These are phyloP conservation scores for Eilema depressum DNA, from an alignment of 2,888 invertebrate genomes.

Conservation along the genomic window DNA sequence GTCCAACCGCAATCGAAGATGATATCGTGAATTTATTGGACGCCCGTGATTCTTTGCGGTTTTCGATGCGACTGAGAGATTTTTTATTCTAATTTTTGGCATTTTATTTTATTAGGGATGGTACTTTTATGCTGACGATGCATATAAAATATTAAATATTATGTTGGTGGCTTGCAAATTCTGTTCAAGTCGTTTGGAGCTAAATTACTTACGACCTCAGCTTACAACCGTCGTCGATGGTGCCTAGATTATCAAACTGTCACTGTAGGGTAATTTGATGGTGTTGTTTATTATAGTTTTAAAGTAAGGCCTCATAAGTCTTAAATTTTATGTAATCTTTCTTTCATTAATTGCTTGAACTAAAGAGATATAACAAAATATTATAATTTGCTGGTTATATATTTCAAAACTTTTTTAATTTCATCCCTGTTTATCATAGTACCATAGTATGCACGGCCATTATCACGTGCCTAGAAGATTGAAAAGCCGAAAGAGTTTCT, in stretches of 20 bases:
- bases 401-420: too few species aligned
- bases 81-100: slow-evolving; percentile 18
- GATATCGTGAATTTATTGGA: slow-evolving; percentile 48
- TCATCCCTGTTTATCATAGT: too few species aligned
- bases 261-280: not conserved
- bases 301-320: not conserved
- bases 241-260: not conserved
- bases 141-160: not conserved
- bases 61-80: slow-evolving; percentile 9
- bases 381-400: too few species aligned
- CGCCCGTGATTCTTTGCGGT: slow-evolving; percentile 17
- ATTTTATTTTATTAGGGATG: slow-evolving; percentile 1
- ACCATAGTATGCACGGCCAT: too few species aligned
- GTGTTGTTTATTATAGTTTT: not conserved
- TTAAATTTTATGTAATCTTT: not conserved
- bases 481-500: too few species aligned
- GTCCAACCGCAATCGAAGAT: slow-evolving; percentile 48
- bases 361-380: too few species aligned
- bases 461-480: too few species aligned
- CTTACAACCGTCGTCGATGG: not conserved
- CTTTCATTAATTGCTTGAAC: too few species aligned
- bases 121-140: not conserved
- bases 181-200: not conserved
- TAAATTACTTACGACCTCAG: too few species aligned
- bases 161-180: not conserved